A percentile compares a stretch with the other conserved stretches of the same genome.
phyloP scores from a whole-genome alignment of 2,113 vertebrate genomes.

The Hemichromis elongatus region DNA sequence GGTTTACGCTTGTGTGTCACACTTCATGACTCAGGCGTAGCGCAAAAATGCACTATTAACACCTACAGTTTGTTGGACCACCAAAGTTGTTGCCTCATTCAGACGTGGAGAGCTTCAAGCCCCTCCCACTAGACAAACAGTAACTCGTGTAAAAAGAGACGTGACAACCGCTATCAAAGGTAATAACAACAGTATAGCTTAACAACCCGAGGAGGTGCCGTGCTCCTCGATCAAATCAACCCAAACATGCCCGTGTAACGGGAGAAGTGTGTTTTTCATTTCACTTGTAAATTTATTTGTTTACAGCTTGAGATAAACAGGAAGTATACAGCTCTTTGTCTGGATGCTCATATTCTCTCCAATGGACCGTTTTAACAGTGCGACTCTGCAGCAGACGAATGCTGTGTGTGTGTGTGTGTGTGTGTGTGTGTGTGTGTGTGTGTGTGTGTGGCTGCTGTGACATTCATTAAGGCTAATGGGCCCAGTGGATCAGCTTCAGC shows the following conservation, averaged over 20 bases:
- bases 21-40: not conserved
- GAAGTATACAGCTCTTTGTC: not conserved
- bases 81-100: fast-evolving
- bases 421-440: not conserved
- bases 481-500: conserved; percentile 9
- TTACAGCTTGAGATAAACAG: not conserved
- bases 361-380: not conserved
- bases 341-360: not conserved
- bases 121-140: not conserved
- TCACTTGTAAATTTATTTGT: not conserved
- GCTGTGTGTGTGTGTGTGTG: not conserved
- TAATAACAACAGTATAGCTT: not conserved
- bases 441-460: not conserved
- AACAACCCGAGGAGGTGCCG: not conserved
- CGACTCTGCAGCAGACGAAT: not conserved
- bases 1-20: fast-evolving
- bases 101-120: not conserved
- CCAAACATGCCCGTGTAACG: not conserved
- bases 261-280: not conserved
- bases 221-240: not conserved
- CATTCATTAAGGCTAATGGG: conserved; percentile 17
- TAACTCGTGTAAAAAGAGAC: not conserved
- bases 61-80: not conserved
- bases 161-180: not conserved
- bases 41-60: not conserved